phyloP scores from a whole-genome alignment of 2,888 invertebrate genomes.

The Pristionchus fissidentatus region DNA sequence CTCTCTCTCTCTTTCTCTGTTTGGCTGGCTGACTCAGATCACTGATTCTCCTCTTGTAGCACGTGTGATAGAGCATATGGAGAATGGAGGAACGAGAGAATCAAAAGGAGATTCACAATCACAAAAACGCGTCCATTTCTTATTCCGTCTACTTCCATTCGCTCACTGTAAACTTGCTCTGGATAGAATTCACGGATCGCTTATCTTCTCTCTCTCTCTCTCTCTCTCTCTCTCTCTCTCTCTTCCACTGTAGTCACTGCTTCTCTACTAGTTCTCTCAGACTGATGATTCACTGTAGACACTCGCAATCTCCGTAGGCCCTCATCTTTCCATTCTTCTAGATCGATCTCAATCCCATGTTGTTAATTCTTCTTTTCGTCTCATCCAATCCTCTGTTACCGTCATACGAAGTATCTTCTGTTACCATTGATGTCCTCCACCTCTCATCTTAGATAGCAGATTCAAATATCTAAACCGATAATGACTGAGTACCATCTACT shows the following conservation, averaged over 20 bases:
- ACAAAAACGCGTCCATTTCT: slow-evolving; percentile 17
- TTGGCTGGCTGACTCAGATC: slow-evolving; percentile 45
- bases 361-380: too few relatives aligned
- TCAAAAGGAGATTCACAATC: slow-evolving; percentile 28
- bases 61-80: slow-evolving; percentile 38
- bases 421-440: background rate
- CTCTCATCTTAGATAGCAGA: background rate
- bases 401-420: too few relatives aligned
- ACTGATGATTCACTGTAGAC: slow-evolving; percentile 23
- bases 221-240: slow-evolving; percentile 19
- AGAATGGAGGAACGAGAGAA: slow-evolving; percentile 41
- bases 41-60: slow-evolving; percentile 28
- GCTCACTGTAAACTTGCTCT: background rate
- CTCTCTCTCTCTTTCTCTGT: slow-evolving; percentile 34
- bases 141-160: slow-evolving; percentile 28
- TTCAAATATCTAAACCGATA: background rate
- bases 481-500: background rate
- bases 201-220: slow-evolving; percentile 15
- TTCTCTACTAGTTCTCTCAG: slow-evolving; percentile 17
- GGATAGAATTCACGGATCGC: slow-evolving; percentile 34
- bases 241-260: background rate
- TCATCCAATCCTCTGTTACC: too few relatives aligned
- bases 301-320: slow-evolving; percentile 25
- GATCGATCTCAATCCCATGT: too few relatives aligned
- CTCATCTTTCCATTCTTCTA: too few relatives aligned